Conservation (phyloP, 2,797 vertebrate species). For the Thalassophryne amazonica region DNA sequence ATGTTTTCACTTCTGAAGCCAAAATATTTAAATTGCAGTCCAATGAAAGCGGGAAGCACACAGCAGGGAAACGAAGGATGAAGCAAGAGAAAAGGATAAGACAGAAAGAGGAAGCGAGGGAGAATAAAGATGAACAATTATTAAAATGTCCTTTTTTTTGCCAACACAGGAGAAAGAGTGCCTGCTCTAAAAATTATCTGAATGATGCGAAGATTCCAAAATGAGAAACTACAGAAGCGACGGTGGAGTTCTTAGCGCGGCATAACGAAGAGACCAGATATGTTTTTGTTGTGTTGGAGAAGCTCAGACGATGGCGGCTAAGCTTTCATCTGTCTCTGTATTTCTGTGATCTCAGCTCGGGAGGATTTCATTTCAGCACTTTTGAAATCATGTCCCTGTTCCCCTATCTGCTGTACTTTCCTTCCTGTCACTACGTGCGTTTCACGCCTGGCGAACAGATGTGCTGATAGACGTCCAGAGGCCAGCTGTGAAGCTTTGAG, state of each 20-base stretch:
- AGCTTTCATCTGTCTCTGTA: conserved; percentile 63
- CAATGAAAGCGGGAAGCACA: conserved; percentile 36
- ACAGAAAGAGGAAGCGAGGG: conserved; percentile 21
- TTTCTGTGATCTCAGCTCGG: conserved; percentile 76
- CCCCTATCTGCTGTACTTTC: conserved; percentile 53
- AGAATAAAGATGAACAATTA: conserved; percentile 67
- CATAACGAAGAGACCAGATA: conserved; percentile 24
- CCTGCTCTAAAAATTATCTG: conserved; percentile 59
- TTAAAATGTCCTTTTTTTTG: conserved; percentile 76
- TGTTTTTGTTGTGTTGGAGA: conserved; percentile 58
- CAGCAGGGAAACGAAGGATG: conserved; percentile 29
- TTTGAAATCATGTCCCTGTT: conserved; percentile 66
- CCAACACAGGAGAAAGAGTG: conserved; percentile 52
- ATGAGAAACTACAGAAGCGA: conserved; percentile 34
- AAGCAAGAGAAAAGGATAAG: not conserved
- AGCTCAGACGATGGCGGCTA: conserved; percentile 69
- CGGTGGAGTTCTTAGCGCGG: conserved; percentile 52
- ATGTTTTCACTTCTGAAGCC: conserved; percentile 50
- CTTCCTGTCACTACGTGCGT: conserved; percentile 49
- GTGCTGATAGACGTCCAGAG: conserved; percentile 65
- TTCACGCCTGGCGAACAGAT: conserved; percentile 70
- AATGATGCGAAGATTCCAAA: conserved; percentile 39
- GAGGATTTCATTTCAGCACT: conserved; percentile 74
- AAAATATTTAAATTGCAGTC: conserved; percentile 64
- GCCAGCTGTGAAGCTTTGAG: conserved; percentile 64